Conservation (phyloP, 2,797 vertebrate species). For the Manis crassicaudata region DNA sequence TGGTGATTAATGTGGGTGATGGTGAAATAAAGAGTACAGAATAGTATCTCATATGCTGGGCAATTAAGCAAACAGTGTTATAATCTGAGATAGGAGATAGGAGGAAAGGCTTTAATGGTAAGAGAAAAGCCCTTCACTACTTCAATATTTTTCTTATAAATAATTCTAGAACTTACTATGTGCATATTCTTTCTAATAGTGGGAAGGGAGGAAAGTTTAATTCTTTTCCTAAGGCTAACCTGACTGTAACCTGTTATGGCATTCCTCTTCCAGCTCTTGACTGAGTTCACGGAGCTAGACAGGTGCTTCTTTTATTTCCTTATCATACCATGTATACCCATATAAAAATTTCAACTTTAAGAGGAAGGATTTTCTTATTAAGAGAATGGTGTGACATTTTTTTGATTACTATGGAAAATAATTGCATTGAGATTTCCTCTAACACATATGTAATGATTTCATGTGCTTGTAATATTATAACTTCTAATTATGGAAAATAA, state of each 20-base stretch:
- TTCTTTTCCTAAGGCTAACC: background rate
- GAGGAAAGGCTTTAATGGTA: background rate
- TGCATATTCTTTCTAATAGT: background rate
- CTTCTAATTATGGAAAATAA: background rate
- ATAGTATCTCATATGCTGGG: background rate
- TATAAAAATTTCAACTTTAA: constrained; percentile 17
- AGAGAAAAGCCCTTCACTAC: background rate
- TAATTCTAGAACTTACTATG: background rate
- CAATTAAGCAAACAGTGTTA: background rate
- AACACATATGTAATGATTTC: background rate
- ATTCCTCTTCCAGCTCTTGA: background rate
- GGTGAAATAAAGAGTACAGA: background rate
- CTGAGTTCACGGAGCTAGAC: background rate
- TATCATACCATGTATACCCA: background rate
- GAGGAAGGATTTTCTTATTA: background rate
- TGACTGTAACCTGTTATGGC: background rate
- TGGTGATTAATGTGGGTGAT: background rate
- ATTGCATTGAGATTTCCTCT: background rate
- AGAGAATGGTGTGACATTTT: background rate
- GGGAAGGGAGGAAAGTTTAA: background rate
- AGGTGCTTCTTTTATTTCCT: background rate
- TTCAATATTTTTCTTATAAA: background rate
- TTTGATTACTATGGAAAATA: constrained; percentile 1
- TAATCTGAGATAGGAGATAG: background rate
- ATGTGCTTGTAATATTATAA: constrained; percentile 17